Base-by-base conservation (phyloP, 2,888 invertebrate genomes). In the Rhamphomyia laevipes region DNA sequence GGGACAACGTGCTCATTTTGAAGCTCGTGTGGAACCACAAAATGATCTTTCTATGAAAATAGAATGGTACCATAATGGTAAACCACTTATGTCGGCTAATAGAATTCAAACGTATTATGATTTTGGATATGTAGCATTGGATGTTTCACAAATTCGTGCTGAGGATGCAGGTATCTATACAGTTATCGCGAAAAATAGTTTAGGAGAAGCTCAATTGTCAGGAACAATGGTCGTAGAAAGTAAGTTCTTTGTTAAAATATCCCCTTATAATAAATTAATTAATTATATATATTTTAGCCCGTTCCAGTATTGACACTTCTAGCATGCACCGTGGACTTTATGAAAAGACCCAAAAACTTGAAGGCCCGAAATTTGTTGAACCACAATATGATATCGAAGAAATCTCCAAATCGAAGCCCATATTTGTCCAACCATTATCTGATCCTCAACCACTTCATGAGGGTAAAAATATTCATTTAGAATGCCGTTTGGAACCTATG, bases 41-140 rank as follows among this genome's bases (percentile, higher is more conserved):
- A 92, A 86, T 64, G 97, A 97, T 71, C 78, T 92, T 27, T 86
- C 86, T 17, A 84, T 97, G 84, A 80, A 80, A 62, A 84, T 93
- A 53, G 95, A 96, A 73, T 99, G 97, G 97, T 94, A 91, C 67
- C 91, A 91, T 63, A 95, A 99, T 71, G 95, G 93, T 47, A 84
- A 87, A 65, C 83, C 90, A 53, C 84, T 99, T 51, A 86, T 84
- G 63, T 81, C 83, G 52, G 91, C 91, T 35, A 90, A 86, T 63
- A 82, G 96, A 58, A 96, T 92, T 63, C 92, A 92, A 70, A 91
- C 89, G 10, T 89, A 90, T 65, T 86, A 94, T 61, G 95, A 97
- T 70, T 96, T 97, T 72, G 96, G 96, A 51, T 95, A 94, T 65
- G 94, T 96, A 17, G 92, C 95, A 33, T 77, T 99, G 56, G 96